A percentile compares a stretch with the other conserved stretches of the same genome.
phyloP scores from a whole-genome alignment of 1,140 invertebrate species.

The Lanistes nyassanus region DNA sequence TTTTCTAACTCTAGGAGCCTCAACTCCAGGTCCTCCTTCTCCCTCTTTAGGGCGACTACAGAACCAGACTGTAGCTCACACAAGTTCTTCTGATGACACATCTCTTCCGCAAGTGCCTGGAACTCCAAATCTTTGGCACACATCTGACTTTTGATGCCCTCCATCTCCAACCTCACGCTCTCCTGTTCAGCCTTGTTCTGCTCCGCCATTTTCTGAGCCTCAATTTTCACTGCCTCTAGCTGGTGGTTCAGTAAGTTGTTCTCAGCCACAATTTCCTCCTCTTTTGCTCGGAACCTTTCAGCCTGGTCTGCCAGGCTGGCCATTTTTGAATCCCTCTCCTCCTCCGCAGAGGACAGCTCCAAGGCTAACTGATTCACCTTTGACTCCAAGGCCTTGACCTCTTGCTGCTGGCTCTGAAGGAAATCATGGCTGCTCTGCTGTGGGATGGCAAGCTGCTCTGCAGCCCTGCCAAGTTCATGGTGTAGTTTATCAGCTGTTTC shows the following conservation, averaged over 20 bases:
- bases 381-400: conserved; percentile 16
- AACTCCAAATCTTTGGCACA: conserved; percentile 29
- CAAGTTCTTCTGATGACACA: conserved; percentile 14
- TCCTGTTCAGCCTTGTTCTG: conserved; percentile 6
- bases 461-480: background rate
- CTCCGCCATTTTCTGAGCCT: background rate
- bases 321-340: conserved; percentile 5
- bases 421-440: background rate
- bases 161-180: conserved; percentile 20
- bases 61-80: background rate
- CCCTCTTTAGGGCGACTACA: background rate
- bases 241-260: conserved; percentile 21
- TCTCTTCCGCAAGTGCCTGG: conserved; percentile 13
- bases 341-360: conserved; percentile 10
- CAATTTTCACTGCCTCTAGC: conserved; percentile 16
- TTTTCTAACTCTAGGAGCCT: background rate
- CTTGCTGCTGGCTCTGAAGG: background rate
- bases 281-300: conserved; percentile 21
- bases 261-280: conserved; percentile 23
- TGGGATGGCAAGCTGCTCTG: background rate
- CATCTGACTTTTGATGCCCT: conserved; percentile 19
- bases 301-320: conserved; percentile 16
- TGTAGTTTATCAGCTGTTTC: background rate
- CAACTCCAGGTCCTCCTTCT: conserved; percentile 10
- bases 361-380: conserved; percentile 17